Conservation (phyloP, 2,888 invertebrate species). For the Pheosia tremula region DNA sequence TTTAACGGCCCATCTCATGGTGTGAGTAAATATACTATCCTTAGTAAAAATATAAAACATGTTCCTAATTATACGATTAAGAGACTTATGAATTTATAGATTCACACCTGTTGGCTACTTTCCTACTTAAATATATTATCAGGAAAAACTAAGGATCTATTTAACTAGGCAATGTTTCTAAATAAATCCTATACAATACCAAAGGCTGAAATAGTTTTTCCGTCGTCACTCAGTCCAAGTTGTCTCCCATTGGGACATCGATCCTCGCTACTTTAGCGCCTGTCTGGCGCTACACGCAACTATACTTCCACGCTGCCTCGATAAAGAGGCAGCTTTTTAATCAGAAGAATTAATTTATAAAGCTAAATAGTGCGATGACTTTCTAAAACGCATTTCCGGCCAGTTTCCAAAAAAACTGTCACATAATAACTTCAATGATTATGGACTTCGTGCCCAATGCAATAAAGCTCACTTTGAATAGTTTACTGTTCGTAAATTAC, state of each 20-base stretch:
- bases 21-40: background rate
- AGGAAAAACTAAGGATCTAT: background rate
- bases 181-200: conserved; percentile 29
- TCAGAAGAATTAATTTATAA: conserved; percentile 24
- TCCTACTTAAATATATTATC: background rate
- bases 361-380: conserved; percentile 7
- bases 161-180: conserved; percentile 15
- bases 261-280: conserved; percentile 59
- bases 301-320: conserved; percentile 39
- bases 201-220: conserved; percentile 47
- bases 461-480: background rate
- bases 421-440: background rate
- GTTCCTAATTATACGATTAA: background rate
- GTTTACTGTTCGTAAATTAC: background rate
- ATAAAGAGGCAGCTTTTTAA: conserved; percentile 40
- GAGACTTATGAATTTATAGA: too few species aligned
- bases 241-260: conserved; percentile 68
- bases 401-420: conserved; percentile 10
- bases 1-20: background rate
- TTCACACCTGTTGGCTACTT: too few species aligned
- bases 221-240: conserved; percentile 53
- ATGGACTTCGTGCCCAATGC: background rate
- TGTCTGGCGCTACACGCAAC: conserved; percentile 60
- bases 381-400: conserved; percentile 15
- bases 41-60: background rate